phyloP scores from a whole-genome alignment of 2,797 vertebrate species.

The Notolabrus celidotus region DNA sequence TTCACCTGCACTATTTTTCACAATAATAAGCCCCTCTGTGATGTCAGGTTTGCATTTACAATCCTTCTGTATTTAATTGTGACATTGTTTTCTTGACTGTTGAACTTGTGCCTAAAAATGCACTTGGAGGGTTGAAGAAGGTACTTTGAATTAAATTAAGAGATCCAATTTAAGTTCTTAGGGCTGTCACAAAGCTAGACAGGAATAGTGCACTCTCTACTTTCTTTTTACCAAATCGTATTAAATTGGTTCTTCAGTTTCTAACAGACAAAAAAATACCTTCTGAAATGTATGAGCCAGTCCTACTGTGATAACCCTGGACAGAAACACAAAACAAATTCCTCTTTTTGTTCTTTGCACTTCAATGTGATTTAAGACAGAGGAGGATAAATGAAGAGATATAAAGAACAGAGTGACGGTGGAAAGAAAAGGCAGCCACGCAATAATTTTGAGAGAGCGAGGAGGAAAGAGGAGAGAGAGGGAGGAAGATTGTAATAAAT shows the following conservation, averaged over 20 bases:
- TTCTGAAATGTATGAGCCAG: background rate
- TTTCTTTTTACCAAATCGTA: background rate
- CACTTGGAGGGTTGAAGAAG: too few relatives aligned
- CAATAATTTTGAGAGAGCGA: conserved; percentile 14
- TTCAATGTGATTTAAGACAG: conserved; percentile 29
- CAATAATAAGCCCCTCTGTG: too few relatives aligned
- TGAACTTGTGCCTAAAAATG: too few relatives aligned
- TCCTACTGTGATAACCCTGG: background rate
- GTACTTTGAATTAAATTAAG: too few relatives aligned
- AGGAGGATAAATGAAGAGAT: conserved; percentile 1
- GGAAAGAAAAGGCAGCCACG: background rate
- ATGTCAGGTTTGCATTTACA: too few relatives aligned
- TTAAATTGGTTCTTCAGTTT: background rate
- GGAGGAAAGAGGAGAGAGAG: background rate
- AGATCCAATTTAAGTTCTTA: too few relatives aligned
- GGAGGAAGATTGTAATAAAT: conserved; percentile 46
- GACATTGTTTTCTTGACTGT: too few relatives aligned
- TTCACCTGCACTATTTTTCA: too few relatives aligned
- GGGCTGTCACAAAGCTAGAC: background rate
- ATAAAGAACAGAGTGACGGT: background rate
- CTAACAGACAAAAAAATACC: background rate
- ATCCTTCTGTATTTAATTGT: too few relatives aligned
- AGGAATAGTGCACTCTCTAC: background rate
- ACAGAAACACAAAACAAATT: background rate
- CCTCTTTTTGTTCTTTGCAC: conserved; percentile 1